phyloP scores from a whole-genome alignment of 2,113 vertebrate genomes.

The Dasyurus viverrinus region DNA sequence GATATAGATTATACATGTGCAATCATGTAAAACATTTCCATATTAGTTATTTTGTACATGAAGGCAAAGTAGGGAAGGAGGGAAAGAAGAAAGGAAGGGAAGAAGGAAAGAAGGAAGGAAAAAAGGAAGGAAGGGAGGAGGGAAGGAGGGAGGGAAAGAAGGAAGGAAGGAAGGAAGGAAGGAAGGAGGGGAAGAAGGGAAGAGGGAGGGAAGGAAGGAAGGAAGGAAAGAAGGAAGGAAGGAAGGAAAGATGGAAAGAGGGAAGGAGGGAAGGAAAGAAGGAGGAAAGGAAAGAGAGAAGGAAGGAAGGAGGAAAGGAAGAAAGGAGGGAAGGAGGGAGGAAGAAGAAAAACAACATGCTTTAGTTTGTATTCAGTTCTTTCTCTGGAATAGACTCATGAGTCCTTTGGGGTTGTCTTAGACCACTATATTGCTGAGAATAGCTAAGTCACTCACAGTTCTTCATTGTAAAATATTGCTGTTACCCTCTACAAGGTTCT shows the following conservation, averaged over 20 bases:
- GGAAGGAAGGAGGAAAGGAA: too few species aligned
- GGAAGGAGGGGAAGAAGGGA: too few species aligned
- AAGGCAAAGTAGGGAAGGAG: not conserved
- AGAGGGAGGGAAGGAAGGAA: too few species aligned
- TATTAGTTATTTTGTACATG: not conserved
- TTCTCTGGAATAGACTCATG: not conserved
- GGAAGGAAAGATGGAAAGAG: not conserved
- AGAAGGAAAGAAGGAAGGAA: not conserved
- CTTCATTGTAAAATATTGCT: not conserved
- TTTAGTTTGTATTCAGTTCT: not conserved
- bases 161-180: too few species aligned
- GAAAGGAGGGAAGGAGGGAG: too few species aligned
- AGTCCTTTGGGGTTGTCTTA: not conserved
- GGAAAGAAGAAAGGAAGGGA: too few species aligned
- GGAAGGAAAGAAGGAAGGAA: not conserved
- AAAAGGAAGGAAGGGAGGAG: too few species aligned
- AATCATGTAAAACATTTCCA: not conserved
- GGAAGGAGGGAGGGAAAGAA: not conserved
- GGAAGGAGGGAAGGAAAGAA: too few species aligned
- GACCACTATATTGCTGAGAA: not conserved
- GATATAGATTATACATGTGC: not conserved
- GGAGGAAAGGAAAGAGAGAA: too few species aligned
- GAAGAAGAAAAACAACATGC: not conserved
- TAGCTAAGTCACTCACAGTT: too few species aligned
- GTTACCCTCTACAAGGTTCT: not conserved